These are phyloP conservation scores for Lobophora halterata DNA, from an alignment of 2,888 invertebrate genomes.

Conservation along the genomic window DNA sequence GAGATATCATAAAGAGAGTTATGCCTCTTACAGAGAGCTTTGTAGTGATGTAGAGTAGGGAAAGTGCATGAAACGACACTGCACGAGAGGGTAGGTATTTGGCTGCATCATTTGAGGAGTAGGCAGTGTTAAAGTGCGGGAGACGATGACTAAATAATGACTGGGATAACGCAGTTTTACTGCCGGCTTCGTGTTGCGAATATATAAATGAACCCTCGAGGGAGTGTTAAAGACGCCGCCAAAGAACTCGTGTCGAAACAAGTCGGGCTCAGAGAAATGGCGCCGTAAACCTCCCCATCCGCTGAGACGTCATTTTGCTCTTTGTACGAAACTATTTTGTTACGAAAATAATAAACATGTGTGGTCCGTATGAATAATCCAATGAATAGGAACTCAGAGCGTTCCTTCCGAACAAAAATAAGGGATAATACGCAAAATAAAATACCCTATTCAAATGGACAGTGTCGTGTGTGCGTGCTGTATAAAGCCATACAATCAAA, in stretches of 20 bases:
- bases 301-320: slow-evolving; percentile 69
- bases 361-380: slow-evolving; percentile 36
- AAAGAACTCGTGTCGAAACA: slow-evolving; percentile 76
- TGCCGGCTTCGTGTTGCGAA: slow-evolving; percentile 77
- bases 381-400: slow-evolving; percentile 21
- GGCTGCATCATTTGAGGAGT: slow-evolving; percentile 63
- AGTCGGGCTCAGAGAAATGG: slow-evolving; percentile 72
- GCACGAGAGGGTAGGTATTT: slow-evolving; percentile 50
- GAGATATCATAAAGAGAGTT: slow-evolving; percentile 44
- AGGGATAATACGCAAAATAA: slow-evolving; percentile 2
- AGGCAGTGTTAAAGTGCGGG: slow-evolving; percentile 30
- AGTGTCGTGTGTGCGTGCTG: no score
- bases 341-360: slow-evolving; percentile 54
- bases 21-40: slow-evolving; percentile 34
- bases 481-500: no score
- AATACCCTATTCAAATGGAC: slow-evolving; percentile 4
- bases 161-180: slow-evolving; percentile 79
- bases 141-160: slow-evolving; percentile 80
- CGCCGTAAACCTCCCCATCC: slow-evolving; percentile 74
- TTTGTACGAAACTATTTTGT: slow-evolving; percentile 56
- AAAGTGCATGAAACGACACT: slow-evolving; percentile 54
- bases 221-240: slow-evolving; percentile 78
- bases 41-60: slow-evolving; percentile 30
- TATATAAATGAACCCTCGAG: slow-evolving; percentile 78
- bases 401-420: slow-evolving; percentile 17